phyloP scores from a whole-genome alignment of 2,797 vertebrate species.

The Cuniculus paca region DNA sequence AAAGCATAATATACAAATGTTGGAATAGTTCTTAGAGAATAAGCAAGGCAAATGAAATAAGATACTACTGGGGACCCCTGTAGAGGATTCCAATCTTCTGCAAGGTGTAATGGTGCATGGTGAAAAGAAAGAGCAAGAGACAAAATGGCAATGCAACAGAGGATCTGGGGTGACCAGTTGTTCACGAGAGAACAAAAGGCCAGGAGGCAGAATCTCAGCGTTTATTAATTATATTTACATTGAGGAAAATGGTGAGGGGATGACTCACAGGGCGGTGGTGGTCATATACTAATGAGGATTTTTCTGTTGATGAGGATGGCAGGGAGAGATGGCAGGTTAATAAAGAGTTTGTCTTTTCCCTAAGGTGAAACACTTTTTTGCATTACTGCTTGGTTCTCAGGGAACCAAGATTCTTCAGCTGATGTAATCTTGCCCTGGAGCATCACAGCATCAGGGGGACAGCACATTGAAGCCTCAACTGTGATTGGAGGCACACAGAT shows the following conservation, averaged over 20 bases:
- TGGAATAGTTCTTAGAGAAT: constrained; percentile 55
- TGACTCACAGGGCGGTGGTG: background rate
- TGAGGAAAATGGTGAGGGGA: background rate
- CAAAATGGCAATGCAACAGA: background rate
- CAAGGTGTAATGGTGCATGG: background rate
- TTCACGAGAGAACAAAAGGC: background rate
- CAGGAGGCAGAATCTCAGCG: background rate
- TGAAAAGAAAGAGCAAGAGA: background rate
- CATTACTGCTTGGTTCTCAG: background rate
- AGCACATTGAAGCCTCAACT: background rate
- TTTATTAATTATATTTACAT: background rate
- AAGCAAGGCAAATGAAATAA: constrained; percentile 64
- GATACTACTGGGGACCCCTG: background rate
- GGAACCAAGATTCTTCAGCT: background rate
- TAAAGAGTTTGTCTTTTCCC: background rate
- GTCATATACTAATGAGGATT: background rate
- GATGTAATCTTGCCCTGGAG: background rate
- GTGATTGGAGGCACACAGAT: background rate
- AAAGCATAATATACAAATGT: constrained; percentile 57
- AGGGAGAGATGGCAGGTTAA: background rate
- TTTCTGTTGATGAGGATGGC: background rate
- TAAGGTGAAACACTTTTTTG: background rate
- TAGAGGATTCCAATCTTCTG: background rate
- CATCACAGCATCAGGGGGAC: background rate
- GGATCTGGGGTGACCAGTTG: background rate